Percentiles rank a stretch among this genome's conserved stretches.
phyloP scores from a whole-genome alignment of 2,888 invertebrate species.

The Onchidella celtica region DNA sequence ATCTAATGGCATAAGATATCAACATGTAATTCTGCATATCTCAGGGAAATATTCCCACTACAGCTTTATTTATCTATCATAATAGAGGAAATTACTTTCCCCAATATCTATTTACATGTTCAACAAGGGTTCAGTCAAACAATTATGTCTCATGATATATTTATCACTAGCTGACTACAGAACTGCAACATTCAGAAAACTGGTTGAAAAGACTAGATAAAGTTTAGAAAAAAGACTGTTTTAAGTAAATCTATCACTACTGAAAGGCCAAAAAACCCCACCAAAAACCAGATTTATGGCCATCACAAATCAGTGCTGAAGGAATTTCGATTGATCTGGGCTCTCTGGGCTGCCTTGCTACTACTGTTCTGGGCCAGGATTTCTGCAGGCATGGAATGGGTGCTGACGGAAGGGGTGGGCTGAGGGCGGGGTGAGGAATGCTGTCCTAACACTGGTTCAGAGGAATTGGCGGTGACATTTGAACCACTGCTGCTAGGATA shows the following conservation, averaged over 20 bases:
- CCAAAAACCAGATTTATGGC: neutral
- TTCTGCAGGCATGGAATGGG: slow-evolving; percentile 22
- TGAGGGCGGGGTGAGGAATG: neutral
- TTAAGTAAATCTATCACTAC: neutral
- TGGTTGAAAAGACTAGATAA: neutral
- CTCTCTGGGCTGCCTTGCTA: neutral
- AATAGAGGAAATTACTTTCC: no score
- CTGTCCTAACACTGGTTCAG: neutral
- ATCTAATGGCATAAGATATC: no score
- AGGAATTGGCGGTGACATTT: neutral
- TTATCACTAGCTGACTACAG: no score
- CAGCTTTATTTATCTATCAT: no score
- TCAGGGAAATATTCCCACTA: no score
- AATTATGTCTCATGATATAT: no score
- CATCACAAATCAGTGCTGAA: slow-evolving; percentile 53
- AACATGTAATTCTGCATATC: no score
- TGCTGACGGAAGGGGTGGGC: slow-evolving; percentile 4
- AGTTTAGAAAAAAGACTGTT: neutral
- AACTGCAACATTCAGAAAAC: neutral
- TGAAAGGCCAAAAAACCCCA: neutral
- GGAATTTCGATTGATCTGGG: slow-evolving; percentile 44
- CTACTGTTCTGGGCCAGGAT: neutral
- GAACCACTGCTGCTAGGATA: slow-evolving; percentile 4
- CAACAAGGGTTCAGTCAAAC: no score
- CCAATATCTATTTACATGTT: no score